phyloP scores from a whole-genome alignment of 2,113 vertebrate genomes.

The Leuciscus idus region DNA sequence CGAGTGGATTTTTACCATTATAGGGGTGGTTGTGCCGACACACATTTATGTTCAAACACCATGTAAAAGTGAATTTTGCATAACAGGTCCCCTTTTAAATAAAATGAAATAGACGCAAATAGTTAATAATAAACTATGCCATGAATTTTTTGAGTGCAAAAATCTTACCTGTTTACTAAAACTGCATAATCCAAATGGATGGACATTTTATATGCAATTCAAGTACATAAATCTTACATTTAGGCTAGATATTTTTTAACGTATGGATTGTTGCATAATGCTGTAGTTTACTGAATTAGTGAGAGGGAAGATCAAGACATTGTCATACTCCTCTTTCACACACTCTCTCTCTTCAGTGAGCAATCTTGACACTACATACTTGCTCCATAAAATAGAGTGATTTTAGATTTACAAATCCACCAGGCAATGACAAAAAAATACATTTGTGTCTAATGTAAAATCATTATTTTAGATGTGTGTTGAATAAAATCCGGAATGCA shows the following conservation, averaged over 20 bases:
- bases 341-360: not conserved
- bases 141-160: no score
- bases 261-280: not conserved
- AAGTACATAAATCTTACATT: not conserved
- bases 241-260: not conserved
- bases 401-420: not conserved
- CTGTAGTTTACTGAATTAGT: not conserved
- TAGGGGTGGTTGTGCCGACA: no score
- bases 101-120: no score
- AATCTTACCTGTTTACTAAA: no score
- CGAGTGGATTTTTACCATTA: no score
- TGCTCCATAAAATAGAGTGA: not conserved
- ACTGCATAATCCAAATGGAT: no score
- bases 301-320: not conserved
- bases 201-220: no score
- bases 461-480: not conserved
- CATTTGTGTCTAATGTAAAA: slow-evolving; percentile 1
- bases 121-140: no score
- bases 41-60: no score
- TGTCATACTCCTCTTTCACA: not conserved
- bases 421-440: not conserved
- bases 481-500: not conserved
- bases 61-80: no score
- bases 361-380: not conserved
- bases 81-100: no score